phyloP scores from a whole-genome alignment of 1,140 invertebrate genomes.

The Holcopasites calliopsidis region DNA sequence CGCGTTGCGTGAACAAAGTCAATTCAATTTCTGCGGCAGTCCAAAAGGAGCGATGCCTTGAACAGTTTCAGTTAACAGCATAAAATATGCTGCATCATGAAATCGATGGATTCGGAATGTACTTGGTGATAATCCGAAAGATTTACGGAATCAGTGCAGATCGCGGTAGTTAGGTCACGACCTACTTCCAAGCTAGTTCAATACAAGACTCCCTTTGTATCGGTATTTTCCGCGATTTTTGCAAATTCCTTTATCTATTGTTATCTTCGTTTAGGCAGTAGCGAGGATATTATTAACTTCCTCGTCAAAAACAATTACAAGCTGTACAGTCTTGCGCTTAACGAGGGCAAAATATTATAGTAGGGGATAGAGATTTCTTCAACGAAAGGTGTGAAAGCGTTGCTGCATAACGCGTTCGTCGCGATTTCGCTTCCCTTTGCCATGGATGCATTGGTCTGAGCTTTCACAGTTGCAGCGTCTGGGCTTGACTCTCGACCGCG shows the following conservation, averaged over 20 bases:
- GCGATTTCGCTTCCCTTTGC: background rate
- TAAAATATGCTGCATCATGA: background rate
- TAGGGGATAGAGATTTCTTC: conserved; percentile 14
- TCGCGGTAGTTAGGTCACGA: conserved; percentile 65
- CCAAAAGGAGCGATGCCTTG: too few relatives aligned
- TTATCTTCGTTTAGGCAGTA: too few relatives aligned
- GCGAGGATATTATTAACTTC: too few relatives aligned
- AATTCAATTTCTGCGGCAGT: too few relatives aligned
- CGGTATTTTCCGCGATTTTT: conserved; percentile 12
- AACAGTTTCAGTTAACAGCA: too few relatives aligned
- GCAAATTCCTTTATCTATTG: conserved; percentile 8
- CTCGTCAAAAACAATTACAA: too few relatives aligned
- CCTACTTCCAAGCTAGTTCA: conserved; percentile 53
- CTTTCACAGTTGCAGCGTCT: conserved; percentile 11
- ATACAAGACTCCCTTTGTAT: background rate
- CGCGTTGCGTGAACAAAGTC: background rate
- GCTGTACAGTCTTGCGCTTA: too few relatives aligned
- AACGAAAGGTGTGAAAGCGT: conserved; percentile 39
- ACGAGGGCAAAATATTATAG: background rate
- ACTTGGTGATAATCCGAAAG: conserved; percentile 24
- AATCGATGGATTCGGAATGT: background rate
- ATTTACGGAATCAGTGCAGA: conserved; percentile 49
- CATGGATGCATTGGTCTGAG: background rate
- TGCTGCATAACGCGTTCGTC: background rate
- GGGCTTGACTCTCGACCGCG: background rate